These are phyloP conservation scores for Heliconius eleuchia DNA, from an alignment of 1,140 invertebrate genomes.

Conservation along the genomic window DNA sequence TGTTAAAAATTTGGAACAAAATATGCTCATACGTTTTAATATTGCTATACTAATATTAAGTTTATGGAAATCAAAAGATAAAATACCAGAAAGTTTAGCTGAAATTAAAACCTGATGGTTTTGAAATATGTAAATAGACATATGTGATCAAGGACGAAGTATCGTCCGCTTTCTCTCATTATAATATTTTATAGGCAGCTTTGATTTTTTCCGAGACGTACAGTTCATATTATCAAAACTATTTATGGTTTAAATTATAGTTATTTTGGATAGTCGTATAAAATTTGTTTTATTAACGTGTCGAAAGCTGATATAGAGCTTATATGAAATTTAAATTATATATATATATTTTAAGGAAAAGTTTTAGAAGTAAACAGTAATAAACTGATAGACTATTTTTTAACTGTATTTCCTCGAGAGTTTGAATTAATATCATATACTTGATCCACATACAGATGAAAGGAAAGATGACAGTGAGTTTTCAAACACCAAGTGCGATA, in stretches of 20 bases:
- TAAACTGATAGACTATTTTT: not conserved
- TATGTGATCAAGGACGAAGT: slow-evolving; percentile 41
- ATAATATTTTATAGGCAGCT: slow-evolving; percentile 41
- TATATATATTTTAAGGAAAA: not conserved
- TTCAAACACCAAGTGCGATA: slow-evolving; percentile 25
- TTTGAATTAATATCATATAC: not conserved
- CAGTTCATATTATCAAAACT: slow-evolving; percentile 12
- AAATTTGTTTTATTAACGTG: slow-evolving; percentile 1
- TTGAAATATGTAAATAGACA: slow-evolving; percentile 31
- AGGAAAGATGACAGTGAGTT: slow-evolving; percentile 16
- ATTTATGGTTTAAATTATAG: slow-evolving; percentile 16
- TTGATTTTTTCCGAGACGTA: slow-evolving; percentile 36
- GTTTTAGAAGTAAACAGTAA: no score
- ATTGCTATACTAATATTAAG: slow-evolving; percentile 13
- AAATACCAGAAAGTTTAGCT: not conserved
- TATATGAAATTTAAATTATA: not conserved
- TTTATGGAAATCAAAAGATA: slow-evolving; percentile 19
- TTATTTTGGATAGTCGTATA: slow-evolving; percentile 5
- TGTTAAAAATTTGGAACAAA: slow-evolving; percentile 5
- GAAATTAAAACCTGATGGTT: slow-evolving; percentile 14
- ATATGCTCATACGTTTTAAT: not conserved
- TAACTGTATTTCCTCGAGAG: not conserved
- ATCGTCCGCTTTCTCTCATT: slow-evolving; percentile 46
- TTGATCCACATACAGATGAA: slow-evolving; percentile 18
- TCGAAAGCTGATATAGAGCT: not conserved